A percentile compares a stretch with the other conserved stretches of the same genome.
Evolutionary conservation across 2,888 invertebrate species (phyloP).

Genomic region (Eupithecia dodoneata): DNA sequence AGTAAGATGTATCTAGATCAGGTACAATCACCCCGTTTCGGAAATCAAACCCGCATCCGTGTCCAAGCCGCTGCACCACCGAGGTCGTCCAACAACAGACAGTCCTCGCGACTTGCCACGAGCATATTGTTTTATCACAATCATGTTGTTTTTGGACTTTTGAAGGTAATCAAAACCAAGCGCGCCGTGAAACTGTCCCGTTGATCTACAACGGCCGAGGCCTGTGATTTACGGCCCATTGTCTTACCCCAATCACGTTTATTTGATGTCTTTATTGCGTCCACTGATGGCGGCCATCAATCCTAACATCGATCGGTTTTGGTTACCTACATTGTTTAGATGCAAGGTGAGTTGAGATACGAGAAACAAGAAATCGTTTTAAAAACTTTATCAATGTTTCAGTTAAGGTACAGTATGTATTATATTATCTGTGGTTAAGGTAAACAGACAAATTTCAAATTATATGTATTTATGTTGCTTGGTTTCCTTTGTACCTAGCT

Average conservation of each 20-base stretch:
- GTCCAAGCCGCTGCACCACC: neutral
- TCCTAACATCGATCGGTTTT: slow-evolving; percentile 1
- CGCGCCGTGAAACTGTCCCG: slow-evolving; percentile 21
- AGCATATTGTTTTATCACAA: neutral
- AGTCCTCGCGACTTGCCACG: slow-evolving; percentile 1
- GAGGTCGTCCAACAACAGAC: neutral
- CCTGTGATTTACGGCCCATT: slow-evolving; percentile 58
- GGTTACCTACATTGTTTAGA: slow-evolving; percentile 6
- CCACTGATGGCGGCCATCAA: slow-evolving; percentile 45
- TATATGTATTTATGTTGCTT: neutral
- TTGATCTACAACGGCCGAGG: slow-evolving; percentile 8
- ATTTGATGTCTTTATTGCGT: slow-evolving; percentile 61
- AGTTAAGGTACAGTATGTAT: neutral
- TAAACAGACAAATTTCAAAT: neutral
- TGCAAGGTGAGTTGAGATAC: neutral
- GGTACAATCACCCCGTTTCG: neutral
- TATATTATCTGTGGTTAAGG: too few species aligned
- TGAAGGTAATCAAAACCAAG: slow-evolving; percentile 3
- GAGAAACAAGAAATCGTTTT: neutral
- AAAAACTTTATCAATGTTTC: neutral
- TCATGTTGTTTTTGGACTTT: slow-evolving; percentile 1
- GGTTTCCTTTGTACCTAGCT: too few species aligned
- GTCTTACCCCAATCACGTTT: slow-evolving; percentile 53
- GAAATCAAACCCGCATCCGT: neutral
- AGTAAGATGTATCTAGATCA: neutral